A percentile compares a stretch with the other conserved stretches of the same genome.
phyloP scores from a whole-genome alignment of 2,888 invertebrate species.

The Folsomia candida region DNA sequence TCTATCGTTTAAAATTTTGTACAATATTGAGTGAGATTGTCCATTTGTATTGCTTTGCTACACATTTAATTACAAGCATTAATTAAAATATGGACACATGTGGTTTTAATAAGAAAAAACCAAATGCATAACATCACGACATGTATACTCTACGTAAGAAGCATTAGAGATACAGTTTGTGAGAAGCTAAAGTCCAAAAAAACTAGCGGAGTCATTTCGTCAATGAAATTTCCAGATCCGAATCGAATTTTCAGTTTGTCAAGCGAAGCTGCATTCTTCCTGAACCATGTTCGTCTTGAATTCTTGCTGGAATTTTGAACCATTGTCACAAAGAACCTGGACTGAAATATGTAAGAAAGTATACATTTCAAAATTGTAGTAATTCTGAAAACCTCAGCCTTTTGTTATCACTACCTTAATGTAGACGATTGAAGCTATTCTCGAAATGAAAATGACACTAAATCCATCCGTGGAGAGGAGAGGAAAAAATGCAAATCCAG shows the following conservation, averaged over 20 bases:
- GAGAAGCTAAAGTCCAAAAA: slow-evolving; percentile 25
- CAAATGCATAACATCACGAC: too few species aligned
- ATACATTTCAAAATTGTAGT: too few species aligned
- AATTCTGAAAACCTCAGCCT: too few species aligned
- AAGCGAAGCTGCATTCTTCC: slow-evolving; percentile 22
- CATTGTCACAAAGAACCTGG: background rate
- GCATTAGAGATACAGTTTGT: slow-evolving; percentile 16
- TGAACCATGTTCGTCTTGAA: slow-evolving; percentile 16
- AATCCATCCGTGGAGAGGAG: background rate
- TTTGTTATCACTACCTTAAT: too few species aligned
- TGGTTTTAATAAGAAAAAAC: too few species aligned
- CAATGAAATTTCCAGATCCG: slow-evolving; percentile 31
- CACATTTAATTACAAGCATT: too few species aligned
- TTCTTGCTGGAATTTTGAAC: background rate
- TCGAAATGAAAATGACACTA: background rate
- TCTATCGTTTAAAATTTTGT: too few species aligned
- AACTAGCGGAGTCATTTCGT: slow-evolving; percentile 29
- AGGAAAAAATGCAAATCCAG: slow-evolving; percentile 16
- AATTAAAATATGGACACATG: too few species aligned
- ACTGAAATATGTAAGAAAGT: too few species aligned
- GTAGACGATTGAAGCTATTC: background rate
- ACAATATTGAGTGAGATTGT: too few species aligned
- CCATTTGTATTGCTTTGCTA: too few species aligned
- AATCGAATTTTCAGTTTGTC: slow-evolving; percentile 25
- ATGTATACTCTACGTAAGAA: too few species aligned